phyloP scores from a whole-genome alignment of 2,888 invertebrate genomes.

The Amiota communis region DNA sequence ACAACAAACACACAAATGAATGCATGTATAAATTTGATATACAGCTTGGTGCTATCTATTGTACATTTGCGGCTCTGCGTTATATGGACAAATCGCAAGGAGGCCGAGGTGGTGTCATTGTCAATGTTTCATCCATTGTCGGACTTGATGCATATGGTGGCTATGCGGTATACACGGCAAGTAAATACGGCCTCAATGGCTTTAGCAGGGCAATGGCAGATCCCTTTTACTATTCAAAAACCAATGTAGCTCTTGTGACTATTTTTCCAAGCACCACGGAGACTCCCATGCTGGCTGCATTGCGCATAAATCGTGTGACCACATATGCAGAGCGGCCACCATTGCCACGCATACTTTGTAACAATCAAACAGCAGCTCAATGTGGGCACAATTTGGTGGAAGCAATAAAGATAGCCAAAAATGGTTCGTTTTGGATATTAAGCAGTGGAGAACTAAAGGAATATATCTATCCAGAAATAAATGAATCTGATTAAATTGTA shows the following conservation, averaged over 20 bases:
- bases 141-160: slow-evolving; percentile 41
- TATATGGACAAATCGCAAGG: slow-evolving; percentile 67
- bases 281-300: slow-evolving; percentile 33
- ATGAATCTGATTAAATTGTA: neutral
- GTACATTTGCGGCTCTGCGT: slow-evolving; percentile 60
- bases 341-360: slow-evolving; percentile 31
- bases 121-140: slow-evolving; percentile 61
- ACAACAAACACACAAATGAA: neutral
- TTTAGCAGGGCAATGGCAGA: slow-evolving; percentile 59
- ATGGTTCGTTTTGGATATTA: slow-evolving; percentile 51
- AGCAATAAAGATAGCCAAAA: slow-evolving; percentile 48
- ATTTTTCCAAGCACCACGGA: slow-evolving; percentile 36
- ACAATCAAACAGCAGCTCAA: slow-evolving; percentile 42
- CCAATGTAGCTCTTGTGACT: slow-evolving; percentile 37
- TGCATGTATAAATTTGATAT: neutral
- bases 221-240: slow-evolving; percentile 30
- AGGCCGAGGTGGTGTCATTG: slow-evolving; percentile 63
- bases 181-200: slow-evolving; percentile 63
- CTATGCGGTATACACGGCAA: slow-evolving; percentile 59
- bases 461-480: slow-evolving; percentile 26
- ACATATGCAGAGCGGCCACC: slow-evolving; percentile 42
- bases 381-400: slow-evolving; percentile 47
- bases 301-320: slow-evolving; percentile 31
- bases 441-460: slow-evolving; percentile 45
- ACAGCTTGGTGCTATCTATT: slow-evolving; percentile 70